Conservation (phyloP, 2,797 vertebrate genomes). For the Pristis pectinata region DNA sequence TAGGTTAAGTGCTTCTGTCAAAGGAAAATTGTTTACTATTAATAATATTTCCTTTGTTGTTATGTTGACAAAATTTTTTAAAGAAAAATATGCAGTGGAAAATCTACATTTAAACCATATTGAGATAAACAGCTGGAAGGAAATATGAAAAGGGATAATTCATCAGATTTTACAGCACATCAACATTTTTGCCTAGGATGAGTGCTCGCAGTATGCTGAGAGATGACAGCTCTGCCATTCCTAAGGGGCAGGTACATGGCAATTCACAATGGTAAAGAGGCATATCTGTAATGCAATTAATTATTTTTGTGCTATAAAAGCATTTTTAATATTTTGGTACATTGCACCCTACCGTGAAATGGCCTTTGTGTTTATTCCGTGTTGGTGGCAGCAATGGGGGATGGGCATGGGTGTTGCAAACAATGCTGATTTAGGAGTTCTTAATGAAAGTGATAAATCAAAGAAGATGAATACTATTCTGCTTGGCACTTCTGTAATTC, state of each 20-base stretch:
- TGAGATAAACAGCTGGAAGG: not conserved
- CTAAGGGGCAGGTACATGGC: not conserved
- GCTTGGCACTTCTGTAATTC: not conserved
- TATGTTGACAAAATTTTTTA: not conserved
- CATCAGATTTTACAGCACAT: slow-evolving; percentile 7
- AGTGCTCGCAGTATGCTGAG: not conserved
- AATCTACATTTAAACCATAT: not conserved
- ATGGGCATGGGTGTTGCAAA: not conserved
- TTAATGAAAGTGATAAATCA: not conserved
- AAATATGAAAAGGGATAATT: not conserved
- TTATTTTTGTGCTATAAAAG: not conserved
- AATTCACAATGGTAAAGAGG: slow-evolving; percentile 12
- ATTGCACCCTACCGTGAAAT: not conserved
- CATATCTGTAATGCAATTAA: not conserved
- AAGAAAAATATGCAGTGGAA: not conserved
- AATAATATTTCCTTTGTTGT: slow-evolving; percentile 4
- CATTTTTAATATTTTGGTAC: not conserved
- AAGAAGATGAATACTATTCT: not conserved
- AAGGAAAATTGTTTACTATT: not conserved
- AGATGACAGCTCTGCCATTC: not conserved
- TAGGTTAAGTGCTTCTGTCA: not conserved
- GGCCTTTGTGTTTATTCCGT: not conserved
- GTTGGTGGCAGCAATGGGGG: not conserved
- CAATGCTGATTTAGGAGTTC: not conserved
- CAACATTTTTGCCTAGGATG: not conserved